Percentiles rank a stretch among this genome's conserved stretches.
These are phyloP conservation scores for Botia kubotai DNA, from an alignment of 2,797 vertebrate genomes.

Conservation along the genomic window DNA sequence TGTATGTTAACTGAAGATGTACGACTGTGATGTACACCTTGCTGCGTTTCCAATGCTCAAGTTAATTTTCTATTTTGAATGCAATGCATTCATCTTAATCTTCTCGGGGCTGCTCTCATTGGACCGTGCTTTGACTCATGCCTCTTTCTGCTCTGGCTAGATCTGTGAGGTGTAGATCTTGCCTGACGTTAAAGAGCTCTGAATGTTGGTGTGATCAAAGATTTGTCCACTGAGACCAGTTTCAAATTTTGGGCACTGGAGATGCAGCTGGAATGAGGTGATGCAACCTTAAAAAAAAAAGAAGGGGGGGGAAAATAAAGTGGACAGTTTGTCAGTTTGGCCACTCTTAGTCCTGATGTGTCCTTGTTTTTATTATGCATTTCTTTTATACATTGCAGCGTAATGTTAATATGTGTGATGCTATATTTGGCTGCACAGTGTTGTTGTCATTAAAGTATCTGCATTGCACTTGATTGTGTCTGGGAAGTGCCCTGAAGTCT, in stretches of 20 bases:
- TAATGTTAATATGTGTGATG: slow-evolving; percentile 27
- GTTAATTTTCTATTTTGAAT: slow-evolving; percentile 47
- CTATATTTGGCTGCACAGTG: slow-evolving; percentile 50
- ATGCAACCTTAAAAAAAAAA: background rate
- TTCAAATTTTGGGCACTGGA: slow-evolving; percentile 55
- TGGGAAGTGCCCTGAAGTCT: too few relatives aligned
- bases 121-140: slow-evolving; percentile 32
- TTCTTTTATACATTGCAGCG: slow-evolving; percentile 60
- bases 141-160: background rate
- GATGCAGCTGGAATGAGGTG: slow-evolving; percentile 45
- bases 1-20: slow-evolving; percentile 40
- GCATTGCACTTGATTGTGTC: slow-evolving; percentile 46
- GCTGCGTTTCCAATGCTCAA: slow-evolving; percentile 54
- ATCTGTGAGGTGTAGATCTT: slow-evolving; percentile 49
- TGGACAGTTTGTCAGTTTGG: slow-evolving; percentile 34
- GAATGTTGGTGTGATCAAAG: slow-evolving; percentile 32
- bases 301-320: slow-evolving; percentile 13
- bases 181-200: background rate
- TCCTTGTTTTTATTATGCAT: slow-evolving; percentile 54
- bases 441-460: slow-evolving; percentile 63
- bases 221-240: slow-evolving; percentile 26
- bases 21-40: slow-evolving; percentile 32
- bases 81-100: slow-evolving; percentile 64
- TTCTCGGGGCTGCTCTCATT: slow-evolving; percentile 13
- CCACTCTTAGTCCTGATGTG: slow-evolving; percentile 50